Evolutionary conservation across 2,113 vertebrate species (phyloP).

Genomic region (Choloepus hoffmanni): DNA sequence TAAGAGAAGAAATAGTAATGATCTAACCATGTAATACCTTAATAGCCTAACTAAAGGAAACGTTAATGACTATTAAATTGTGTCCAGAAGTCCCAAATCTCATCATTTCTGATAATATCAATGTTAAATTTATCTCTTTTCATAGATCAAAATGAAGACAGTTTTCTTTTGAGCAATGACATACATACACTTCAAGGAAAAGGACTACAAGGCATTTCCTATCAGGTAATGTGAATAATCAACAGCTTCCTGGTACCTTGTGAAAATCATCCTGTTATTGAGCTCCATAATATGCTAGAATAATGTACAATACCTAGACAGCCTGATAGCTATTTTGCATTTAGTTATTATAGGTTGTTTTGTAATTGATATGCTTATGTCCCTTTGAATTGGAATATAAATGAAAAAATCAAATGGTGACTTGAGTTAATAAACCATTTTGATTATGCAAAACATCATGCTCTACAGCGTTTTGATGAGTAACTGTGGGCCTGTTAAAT

Average conservation of each 20-base stretch:
- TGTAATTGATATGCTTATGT: constrained; percentile 37
- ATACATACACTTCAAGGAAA: constrained; percentile 80
- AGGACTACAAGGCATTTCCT: constrained; percentile 80
- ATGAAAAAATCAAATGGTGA: constrained; percentile 51
- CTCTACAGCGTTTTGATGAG: constrained; percentile 37
- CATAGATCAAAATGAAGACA: constrained; percentile 81
- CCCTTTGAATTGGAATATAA: constrained; percentile 53
- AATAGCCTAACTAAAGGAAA: not conserved
- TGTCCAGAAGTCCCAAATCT: not conserved
- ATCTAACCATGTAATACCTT: not conserved
- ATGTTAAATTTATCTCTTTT: constrained; percentile 37
- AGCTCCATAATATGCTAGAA: not conserved
- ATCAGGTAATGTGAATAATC: constrained; percentile 82
- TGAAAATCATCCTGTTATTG: not conserved
- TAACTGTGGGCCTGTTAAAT: constrained; percentile 60
- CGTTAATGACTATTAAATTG: not conserved
- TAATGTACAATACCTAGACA: not conserved
- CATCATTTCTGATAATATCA: not conserved
- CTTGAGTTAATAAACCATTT: constrained; percentile 19
- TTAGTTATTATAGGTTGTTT: constrained; percentile 41
- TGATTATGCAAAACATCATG: constrained; percentile 59
- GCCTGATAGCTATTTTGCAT: constrained; percentile 14
- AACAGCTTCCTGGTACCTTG: not conserved
- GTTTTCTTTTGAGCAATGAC: constrained; percentile 76
- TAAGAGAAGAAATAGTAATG: constrained; percentile 3